Evolutionary conservation across 2,888 invertebrate genomes (phyloP).

Genomic region (Entomobrya proxima): DNA sequence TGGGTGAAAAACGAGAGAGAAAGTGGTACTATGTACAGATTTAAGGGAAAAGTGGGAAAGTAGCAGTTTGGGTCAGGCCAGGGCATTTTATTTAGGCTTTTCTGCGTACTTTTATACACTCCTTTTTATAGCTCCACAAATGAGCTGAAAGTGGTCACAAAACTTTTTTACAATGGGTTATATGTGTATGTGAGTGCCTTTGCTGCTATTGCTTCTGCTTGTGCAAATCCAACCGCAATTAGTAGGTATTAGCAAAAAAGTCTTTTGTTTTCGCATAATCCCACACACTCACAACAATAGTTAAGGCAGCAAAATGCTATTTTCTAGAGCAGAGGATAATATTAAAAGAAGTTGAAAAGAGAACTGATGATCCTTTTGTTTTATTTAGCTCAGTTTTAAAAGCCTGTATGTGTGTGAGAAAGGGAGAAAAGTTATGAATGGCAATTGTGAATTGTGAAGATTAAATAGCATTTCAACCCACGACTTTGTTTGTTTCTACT

Average conservation of each 20-base stretch:
- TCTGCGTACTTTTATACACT: not conserved
- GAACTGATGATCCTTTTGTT: too few species aligned
- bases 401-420: too few species aligned
- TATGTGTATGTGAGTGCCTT: not conserved
- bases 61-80: not conserved
- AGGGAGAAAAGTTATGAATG: too few species aligned
- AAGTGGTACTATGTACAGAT: too few species aligned
- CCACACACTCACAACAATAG: not conserved
- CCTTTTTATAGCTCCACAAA: slow-evolving; percentile 19
- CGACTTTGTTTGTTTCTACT: too few species aligned
- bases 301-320: not conserved
- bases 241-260: slow-evolving; percentile 18
- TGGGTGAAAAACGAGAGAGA: not conserved
- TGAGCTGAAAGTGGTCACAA: slow-evolving; percentile 24
- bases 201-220: not conserved
- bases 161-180: slow-evolving; percentile 15
- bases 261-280: not conserved
- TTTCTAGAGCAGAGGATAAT: not conserved
- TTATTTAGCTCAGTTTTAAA: too few species aligned
- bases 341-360: not conserved
- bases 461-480: too few species aligned
- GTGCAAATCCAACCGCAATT: slow-evolving; percentile 27
- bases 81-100: not conserved
- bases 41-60: too few species aligned
- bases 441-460: too few species aligned